A percentile compares a stretch with the other conserved stretches of the same genome.
These are phyloP conservation scores for Platyura marginata DNA, from an alignment of 1,140 invertebrate genomes.

Conservation along the genomic window DNA sequence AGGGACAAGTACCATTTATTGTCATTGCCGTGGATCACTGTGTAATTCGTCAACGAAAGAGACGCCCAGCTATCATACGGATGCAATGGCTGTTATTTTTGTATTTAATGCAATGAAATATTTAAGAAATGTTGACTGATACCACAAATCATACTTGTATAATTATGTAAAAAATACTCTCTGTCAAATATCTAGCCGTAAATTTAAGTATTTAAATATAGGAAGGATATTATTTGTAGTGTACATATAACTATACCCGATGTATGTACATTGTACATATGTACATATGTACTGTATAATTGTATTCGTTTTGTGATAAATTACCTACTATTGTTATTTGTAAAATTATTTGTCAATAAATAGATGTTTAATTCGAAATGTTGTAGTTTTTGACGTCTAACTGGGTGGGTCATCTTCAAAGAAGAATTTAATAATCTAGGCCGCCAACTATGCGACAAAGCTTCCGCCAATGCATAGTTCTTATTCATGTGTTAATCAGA, in stretches of 20 bases:
- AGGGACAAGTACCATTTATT: slow-evolving; percentile 33
- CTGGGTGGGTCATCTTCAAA: too few relatives aligned
- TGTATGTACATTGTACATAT: background rate
- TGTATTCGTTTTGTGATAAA: background rate
- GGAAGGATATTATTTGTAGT: background rate
- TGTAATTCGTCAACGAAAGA: slow-evolving; percentile 37
- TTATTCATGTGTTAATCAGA: too few relatives aligned
- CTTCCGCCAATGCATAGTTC: too few relatives aligned
- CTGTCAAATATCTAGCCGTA: too few relatives aligned
- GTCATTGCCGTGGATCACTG: slow-evolving; percentile 43
- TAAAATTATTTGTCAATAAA: too few relatives aligned
- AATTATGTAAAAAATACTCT: too few relatives aligned
- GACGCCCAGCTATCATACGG: slow-evolving; percentile 24
- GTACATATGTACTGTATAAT: background rate
- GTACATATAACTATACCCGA: background rate
- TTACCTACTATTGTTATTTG: background rate
- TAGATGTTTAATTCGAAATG: too few relatives aligned
- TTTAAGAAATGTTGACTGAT: slow-evolving; percentile 29
- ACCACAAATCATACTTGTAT: too few relatives aligned
- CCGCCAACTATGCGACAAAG: too few relatives aligned
- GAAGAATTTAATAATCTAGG: too few relatives aligned
- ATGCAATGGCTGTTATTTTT: slow-evolving; percentile 32
- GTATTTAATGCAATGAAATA: slow-evolving; percentile 35
- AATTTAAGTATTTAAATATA: background rate
- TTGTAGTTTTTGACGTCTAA: too few relatives aligned